phyloP scores from a whole-genome alignment of 2,113 vertebrate genomes.

The Cyprinodon variegatus region DNA sequence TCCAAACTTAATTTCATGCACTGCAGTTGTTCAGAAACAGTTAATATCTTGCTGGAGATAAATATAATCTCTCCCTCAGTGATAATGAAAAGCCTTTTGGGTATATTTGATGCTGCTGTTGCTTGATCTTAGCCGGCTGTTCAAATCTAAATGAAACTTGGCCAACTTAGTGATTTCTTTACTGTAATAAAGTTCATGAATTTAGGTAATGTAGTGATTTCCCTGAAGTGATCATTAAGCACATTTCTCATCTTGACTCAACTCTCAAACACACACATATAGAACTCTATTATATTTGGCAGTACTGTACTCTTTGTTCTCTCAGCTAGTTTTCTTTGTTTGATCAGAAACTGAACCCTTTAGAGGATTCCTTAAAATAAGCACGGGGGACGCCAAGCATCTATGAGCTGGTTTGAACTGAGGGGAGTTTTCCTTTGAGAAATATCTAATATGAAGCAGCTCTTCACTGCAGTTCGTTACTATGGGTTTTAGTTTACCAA shows the following conservation, averaged over 20 bases:
- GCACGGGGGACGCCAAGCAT: neutral
- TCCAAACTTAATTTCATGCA: no score
- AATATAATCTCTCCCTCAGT: no score
- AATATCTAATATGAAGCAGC: no score
- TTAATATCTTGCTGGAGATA: no score
- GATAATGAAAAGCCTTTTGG: no score
- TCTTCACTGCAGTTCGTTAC: no score
- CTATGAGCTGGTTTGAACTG: neutral
- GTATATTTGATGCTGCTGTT: no score
- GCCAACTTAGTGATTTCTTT: no score
- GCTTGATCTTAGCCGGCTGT: neutral
- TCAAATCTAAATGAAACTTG: neutral
- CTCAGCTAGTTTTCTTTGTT: neutral
- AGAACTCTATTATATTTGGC: neutral
- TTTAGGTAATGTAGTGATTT: neutral
- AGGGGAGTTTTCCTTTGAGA: neutral
- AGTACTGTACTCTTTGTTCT: neutral
- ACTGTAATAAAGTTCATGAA: neutral
- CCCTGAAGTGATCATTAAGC: neutral
- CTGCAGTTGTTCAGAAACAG: no score
- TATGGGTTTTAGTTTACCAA: no score
- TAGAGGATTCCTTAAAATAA: neutral
- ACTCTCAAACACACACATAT: neutral
- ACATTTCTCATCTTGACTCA: neutral
- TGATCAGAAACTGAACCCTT: neutral